These are phyloP conservation scores for Molorchus minor DNA, from an alignment of 2,888 invertebrate species.

Conservation along the genomic window DNA sequence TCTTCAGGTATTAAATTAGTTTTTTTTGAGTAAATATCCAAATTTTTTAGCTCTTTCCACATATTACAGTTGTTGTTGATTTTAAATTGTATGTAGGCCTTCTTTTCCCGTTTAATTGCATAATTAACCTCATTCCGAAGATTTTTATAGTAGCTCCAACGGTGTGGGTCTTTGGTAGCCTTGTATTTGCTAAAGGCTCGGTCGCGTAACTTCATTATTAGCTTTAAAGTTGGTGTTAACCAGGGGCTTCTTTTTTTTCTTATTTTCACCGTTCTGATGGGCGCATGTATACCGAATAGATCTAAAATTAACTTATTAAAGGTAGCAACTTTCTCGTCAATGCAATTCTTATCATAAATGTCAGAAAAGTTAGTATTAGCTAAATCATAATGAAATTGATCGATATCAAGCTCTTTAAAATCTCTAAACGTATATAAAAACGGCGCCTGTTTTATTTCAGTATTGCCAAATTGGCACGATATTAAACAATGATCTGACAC, in stretches of 20 bases:
- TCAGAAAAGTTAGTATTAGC: too few relatives aligned
- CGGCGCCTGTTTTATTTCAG: background rate
- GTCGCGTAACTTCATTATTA: slow-evolving; percentile 4
- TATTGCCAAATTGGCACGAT: background rate
- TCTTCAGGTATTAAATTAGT: too few relatives aligned
- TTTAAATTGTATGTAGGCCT: background rate
- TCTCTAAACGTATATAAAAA: background rate
- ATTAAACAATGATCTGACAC: background rate
- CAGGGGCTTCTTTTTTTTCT: slow-evolving; percentile 1
- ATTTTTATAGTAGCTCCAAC: slow-evolving; percentile 1
- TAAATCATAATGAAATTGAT: too few relatives aligned
- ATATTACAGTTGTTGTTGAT: slow-evolving; percentile 7
- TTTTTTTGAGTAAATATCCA: slow-evolving; percentile 8
- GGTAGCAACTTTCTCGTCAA: too few relatives aligned
- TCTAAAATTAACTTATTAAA: too few relatives aligned
- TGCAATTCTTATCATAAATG: too few relatives aligned
- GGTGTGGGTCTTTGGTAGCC: background rate
- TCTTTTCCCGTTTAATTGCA: slow-evolving; percentile 4
- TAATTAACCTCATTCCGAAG: slow-evolving; percentile 8
- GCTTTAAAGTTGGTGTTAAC: background rate
- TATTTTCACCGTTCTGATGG: slow-evolving; percentile 1
- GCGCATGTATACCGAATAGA: too few relatives aligned
- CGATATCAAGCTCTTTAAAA: too few relatives aligned
- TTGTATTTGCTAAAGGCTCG: background rate
- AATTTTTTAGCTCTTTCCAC: slow-evolving; percentile 5